A percentile compares a stretch with the other conserved stretches of the same genome.
Evolutionary conservation across 2,888 invertebrate genomes (phyloP).

Genomic region (Ectobius pallidus): DNA sequence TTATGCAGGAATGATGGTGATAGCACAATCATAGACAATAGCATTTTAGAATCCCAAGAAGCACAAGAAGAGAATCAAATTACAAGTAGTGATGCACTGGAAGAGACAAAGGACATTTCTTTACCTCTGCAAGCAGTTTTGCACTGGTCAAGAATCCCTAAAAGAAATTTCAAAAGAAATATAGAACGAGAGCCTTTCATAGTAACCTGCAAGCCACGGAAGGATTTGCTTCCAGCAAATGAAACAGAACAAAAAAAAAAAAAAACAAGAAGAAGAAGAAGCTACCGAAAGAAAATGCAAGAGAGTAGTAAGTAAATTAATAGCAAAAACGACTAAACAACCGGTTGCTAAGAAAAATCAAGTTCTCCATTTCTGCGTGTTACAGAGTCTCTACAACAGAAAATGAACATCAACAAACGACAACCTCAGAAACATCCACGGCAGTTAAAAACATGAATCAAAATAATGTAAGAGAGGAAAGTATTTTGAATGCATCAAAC

Average conservation of each 20-base stretch:
- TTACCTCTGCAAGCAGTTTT: neutral
- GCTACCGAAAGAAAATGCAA: too few species aligned
- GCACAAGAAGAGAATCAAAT: neutral
- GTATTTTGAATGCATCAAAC: neutral
- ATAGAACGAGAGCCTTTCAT: too few species aligned
- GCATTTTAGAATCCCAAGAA: neutral
- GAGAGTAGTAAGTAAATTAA: too few species aligned
- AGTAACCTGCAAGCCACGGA: neutral
- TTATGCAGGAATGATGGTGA: neutral
- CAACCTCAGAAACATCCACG: neutral
- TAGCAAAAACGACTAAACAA: neutral
- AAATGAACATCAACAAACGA: neutral
- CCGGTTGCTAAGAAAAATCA: neutral
- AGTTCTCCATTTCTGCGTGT: neutral
- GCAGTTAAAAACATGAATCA: neutral
- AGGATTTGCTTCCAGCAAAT: too few species aligned
- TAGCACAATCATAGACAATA: neutral
- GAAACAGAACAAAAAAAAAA: too few species aligned
- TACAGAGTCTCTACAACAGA: neutral
- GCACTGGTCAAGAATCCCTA: neutral
- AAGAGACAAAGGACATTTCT: neutral
- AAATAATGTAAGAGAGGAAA: neutral
- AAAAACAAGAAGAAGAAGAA: too few species aligned
- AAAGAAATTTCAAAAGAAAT: neutral
- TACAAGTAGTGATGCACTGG: neutral